phyloP scores from a whole-genome alignment of 2,113 vertebrate genomes.

The Sterna hirundo region DNA sequence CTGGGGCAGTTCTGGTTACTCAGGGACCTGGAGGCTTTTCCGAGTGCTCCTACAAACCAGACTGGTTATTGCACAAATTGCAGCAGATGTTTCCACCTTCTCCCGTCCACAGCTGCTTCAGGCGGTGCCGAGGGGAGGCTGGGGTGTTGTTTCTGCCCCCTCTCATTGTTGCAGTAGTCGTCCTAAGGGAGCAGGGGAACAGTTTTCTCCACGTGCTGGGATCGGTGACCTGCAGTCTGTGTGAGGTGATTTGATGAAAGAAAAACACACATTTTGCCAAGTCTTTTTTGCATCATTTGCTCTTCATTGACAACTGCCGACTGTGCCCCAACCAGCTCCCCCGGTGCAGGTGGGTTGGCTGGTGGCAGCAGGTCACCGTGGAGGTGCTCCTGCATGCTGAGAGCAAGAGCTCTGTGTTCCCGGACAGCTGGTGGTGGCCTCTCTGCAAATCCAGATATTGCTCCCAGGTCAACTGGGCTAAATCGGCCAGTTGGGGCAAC shows the following conservation, averaged over 20 bases:
- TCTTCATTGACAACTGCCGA: not conserved
- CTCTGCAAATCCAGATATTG: not conserved
- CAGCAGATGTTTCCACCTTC: not conserved
- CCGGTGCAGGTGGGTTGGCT: not conserved
- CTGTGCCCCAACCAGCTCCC: not conserved
- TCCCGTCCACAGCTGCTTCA: not conserved
- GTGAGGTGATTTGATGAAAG: not conserved
- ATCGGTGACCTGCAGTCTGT: not conserved
- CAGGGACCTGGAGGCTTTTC: not conserved
- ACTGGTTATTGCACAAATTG: not conserved
- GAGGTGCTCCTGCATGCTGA: not conserved
- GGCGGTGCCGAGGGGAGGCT: not conserved
- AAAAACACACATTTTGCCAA: not conserved
- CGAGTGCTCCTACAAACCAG: not conserved
- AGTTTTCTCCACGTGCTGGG: not conserved
- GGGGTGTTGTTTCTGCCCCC: not conserved
- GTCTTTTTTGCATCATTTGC: not conserved
- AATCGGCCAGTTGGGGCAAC: too few relatives aligned
- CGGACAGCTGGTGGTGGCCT: not conserved
- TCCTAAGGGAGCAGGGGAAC: not conserved
- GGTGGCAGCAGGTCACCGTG: not conserved
- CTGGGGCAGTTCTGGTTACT: not conserved
- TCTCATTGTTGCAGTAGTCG: not conserved
- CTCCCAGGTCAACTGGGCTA: not conserved
- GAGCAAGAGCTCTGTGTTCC: not conserved